Evolutionary conservation across 2,113 vertebrate species (phyloP).

Genomic region (Pavo muticus): DNA sequence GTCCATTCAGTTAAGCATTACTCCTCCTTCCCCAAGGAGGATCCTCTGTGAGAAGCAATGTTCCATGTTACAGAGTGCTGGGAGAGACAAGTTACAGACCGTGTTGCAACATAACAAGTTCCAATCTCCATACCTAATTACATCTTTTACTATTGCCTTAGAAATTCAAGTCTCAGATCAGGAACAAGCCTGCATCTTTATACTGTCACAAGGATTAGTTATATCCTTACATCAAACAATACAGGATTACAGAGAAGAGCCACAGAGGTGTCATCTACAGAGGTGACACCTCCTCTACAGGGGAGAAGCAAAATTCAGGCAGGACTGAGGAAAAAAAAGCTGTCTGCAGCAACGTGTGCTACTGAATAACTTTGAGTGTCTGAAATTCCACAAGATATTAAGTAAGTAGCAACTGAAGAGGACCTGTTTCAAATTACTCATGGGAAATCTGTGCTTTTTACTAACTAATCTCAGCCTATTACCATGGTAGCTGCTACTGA

Average conservation of each 20-base stretch:
- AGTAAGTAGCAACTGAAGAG: neutral
- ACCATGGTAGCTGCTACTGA: neutral
- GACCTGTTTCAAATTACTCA: neutral
- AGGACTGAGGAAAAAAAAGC: neutral
- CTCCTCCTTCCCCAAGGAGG: too few species aligned
- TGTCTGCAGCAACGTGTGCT: neutral
- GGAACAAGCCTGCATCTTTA: neutral
- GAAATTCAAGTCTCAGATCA: neutral
- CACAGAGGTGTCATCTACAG: neutral
- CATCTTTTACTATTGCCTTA: neutral
- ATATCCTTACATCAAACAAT: neutral
- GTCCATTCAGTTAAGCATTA: too few species aligned
- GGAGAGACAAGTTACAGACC: too few species aligned
- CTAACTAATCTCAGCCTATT: neutral
- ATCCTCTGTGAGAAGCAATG: too few species aligned
- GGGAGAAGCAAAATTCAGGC: neutral
- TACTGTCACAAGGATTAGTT: neutral
- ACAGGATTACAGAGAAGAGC: rapidly evolving
- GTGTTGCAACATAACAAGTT: neutral
- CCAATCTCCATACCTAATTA: neutral
- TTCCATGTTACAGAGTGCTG: too few species aligned
- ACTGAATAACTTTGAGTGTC: neutral
- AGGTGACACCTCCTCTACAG: neutral
- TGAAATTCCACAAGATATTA: neutral
- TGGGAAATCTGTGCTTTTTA: neutral